These are phyloP conservation scores for Ptilonorhynchus violaceus DNA, from an alignment of 2,113 vertebrate species.

Conservation along the genomic window DNA sequence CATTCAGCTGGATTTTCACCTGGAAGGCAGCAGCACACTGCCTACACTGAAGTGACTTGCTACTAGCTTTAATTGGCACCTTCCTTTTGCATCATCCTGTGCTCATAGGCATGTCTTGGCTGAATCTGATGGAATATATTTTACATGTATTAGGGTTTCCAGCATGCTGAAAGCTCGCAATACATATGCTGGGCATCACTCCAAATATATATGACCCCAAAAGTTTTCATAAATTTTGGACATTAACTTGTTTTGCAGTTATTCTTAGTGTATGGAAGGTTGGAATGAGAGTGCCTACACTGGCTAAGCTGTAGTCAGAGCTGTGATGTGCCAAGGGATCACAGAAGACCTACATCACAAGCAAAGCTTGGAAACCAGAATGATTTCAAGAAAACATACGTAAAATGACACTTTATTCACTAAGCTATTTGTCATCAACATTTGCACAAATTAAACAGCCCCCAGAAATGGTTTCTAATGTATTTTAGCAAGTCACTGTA, in stretches of 20 bases:
- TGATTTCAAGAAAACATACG: background rate
- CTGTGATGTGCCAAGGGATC: background rate
- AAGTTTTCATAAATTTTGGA: background rate
- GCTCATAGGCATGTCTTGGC: constrained; percentile 38
- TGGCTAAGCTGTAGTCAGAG: background rate
- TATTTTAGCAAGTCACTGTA: constrained; percentile 25
- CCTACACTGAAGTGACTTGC: constrained; percentile 23
- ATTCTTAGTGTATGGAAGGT: background rate
- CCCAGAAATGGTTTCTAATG: background rate
- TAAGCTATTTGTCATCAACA: background rate
- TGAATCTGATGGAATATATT: constrained; percentile 32
- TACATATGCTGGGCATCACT: background rate
- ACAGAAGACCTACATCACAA: background rate
- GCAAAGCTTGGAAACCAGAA: background rate
- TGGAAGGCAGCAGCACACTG: constrained; percentile 26
- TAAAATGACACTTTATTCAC: background rate
- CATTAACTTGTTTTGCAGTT: background rate
- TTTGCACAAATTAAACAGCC: background rate
- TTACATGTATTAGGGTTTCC: constrained; percentile 44
- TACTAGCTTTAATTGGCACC: constrained; percentile 46
- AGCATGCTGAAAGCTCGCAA: background rate
- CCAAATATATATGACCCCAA: background rate
- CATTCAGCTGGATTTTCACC: constrained; percentile 53
- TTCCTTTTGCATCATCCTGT: constrained; percentile 24
- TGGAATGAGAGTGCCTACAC: background rate